A percentile compares a stretch with the other conserved stretches of the same genome.
These are phyloP conservation scores for Aleadryas rufinucha DNA, from an alignment of 2,113 vertebrate genomes.

Conservation along the genomic window DNA sequence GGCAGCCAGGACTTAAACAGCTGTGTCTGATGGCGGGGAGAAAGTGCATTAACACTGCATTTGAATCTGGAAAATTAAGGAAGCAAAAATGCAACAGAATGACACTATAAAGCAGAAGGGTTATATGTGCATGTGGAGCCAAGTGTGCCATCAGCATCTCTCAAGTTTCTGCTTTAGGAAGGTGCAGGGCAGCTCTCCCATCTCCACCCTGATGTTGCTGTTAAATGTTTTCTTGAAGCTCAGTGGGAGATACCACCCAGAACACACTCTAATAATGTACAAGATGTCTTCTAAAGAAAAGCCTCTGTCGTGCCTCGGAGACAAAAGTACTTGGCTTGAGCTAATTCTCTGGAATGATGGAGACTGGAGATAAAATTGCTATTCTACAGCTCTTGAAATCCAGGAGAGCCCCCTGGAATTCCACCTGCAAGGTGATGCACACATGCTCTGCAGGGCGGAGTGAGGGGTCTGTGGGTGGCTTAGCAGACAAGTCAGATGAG, in stretches of 20 bases:
- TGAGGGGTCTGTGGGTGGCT: neutral
- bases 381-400: neutral
- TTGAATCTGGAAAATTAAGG: neutral
- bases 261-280: neutral
- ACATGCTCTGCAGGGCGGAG: neutral
- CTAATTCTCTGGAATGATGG: neutral
- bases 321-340: neutral
- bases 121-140: fast-evolving
- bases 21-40: neutral
- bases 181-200: neutral
- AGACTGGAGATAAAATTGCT: neutral
- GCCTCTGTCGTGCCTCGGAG: fast-evolving
- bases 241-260: neutral
- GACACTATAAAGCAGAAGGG: neutral
- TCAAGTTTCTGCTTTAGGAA: neutral
- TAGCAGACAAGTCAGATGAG: neutral
- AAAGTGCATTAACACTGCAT: neutral
- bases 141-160: neutral
- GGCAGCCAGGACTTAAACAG: neutral
- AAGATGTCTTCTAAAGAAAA: neutral
- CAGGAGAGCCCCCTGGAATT: neutral
- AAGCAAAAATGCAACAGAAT: neutral
- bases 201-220: neutral
- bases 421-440: neutral
- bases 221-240: neutral